Evolutionary conservation across 2,797 vertebrate genomes (phyloP).

Genomic region (Adrianichthys oophorus): DNA sequence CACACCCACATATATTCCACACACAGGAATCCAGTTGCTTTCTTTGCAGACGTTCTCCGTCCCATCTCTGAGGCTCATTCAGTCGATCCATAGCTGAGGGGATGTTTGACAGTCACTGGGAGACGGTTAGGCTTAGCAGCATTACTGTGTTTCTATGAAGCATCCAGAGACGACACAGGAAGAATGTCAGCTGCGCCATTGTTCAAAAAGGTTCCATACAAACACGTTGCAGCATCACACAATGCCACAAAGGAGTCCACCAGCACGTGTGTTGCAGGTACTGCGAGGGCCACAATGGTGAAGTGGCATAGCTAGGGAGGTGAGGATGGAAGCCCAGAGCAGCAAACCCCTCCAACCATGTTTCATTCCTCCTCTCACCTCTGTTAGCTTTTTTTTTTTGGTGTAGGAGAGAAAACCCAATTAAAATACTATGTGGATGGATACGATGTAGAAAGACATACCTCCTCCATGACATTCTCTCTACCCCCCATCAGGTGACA

Average conservation of each 20-base stretch:
- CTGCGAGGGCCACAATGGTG: constrained; percentile 45
- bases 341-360: constrained; percentile 35
- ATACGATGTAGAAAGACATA: constrained; percentile 77
- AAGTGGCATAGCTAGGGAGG: constrained; percentile 60
- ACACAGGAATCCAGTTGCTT: constrained; percentile 15
- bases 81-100: constrained; percentile 42
- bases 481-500: constrained; percentile 68
- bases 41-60: constrained; percentile 39
- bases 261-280: constrained; percentile 18
- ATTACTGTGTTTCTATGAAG: constrained; percentile 54
- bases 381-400: constrained; percentile 31
- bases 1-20: constrained; percentile 12
- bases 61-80: constrained; percentile 52
- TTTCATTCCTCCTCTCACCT: constrained; percentile 71
- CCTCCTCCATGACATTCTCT: constrained; percentile 71
- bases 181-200: constrained; percentile 53
- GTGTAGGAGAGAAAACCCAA: constrained; percentile 63
- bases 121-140: constrained; percentile 45
- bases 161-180: constrained; percentile 27
- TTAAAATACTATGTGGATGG: constrained; percentile 81
- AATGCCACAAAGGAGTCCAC: constrained; percentile 25
- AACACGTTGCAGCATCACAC: constrained; percentile 30
- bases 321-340: constrained; percentile 66
- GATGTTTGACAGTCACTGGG: constrained; percentile 56
- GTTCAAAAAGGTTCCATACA: constrained; percentile 47